Base-by-base conservation (phyloP, 2,797 vertebrate genomes). In the Scolopax rusticola region DNA sequence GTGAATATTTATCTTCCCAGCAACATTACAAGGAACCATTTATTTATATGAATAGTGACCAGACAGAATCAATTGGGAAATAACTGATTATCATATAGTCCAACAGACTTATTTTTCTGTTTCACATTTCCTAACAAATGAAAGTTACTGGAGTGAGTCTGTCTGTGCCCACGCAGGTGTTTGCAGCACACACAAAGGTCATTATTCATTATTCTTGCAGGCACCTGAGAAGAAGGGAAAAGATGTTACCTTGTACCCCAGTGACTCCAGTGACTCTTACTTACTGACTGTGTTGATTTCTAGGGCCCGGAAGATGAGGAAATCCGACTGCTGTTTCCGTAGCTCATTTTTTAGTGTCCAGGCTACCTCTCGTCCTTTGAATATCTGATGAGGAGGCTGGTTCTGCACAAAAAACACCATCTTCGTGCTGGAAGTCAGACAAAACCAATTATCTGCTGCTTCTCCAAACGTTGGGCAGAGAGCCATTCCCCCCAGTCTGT, bases 261-360 rank as follows among this genome's bases (percentile, higher is more conserved):
- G 67, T 18, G 45, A n/a, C 83, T 54, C 69, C 73, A 80, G 67
- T 18, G 45, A n/a, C 83, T 54, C 76, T 87, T 80, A 99, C 99
- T 99, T 98, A 99, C 99, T 98, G 97, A 99, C 99, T 73, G 99
- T 99, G 90, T 98, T 99, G 70, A 99, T 99, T 56, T 99, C 98
- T 63, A 98, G 90, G 0, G 99, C 99, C 85, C 98, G 98, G 96
- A 98, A 99, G 96, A 99, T 99, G 82, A 99, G 99, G 91, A 99
- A 99, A 89, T 99, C 99, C 2, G 99, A 99, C 97, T 99, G 99
- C 61, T 99, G 99, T 77, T 99, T 99, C 96, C 95, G 97, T 36
- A 99, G 97, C 60, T 99, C 99, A 19, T 98, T 99, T 68, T 98
- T 99, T 17, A 99, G 98, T 0, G 98, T 98, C 45, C 98, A 97